Base-by-base conservation (phyloP, 2,797 vertebrate species). In the Epinephelus coioides region DNA sequence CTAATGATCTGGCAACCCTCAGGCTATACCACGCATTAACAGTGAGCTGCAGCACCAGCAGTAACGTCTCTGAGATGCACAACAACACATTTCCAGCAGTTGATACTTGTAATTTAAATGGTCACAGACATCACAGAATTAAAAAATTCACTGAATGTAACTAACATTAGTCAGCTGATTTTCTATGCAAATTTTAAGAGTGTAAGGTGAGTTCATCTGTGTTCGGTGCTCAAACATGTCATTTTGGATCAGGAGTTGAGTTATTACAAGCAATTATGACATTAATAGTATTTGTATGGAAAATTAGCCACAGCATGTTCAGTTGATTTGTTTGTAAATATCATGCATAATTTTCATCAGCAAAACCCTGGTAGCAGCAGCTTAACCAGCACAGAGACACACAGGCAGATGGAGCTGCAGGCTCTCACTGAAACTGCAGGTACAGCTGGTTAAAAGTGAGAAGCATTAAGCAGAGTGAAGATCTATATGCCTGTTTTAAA, bases 401-500 rank as follows among this genome's bases (percentile, higher is more conserved):
- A 43, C 47, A 68, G 56, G 65, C 57, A 76, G 74, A 53, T 61
- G 73, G 64, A 61, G 73, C 73, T 69, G 50, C 57, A 69, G 49
- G 57, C 60, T 70, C 60, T 70, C 34, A 8, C 15, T 10, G 11
- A 57, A 51, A 50, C 13, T 63, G 5, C n/a, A 62, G 59, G 12
- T 40, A 21, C 10, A 56, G 15, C 1, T 2, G 47, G 9, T 59
- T 49, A 50, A 74, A 44, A 71, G 27, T 19, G 21, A 59, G 7
- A 1, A 34, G 14, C 14, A 44, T 44, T 12, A 64, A 30, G 8
- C 44, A 49, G 15, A 56, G 6, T 40, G n/a, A 65, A 69, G 18
- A 6, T 44, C 47, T 9, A 25, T 46, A 54, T 18, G 17, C 40
- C 3, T 12, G 21, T 46, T 25, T 62, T 6, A 21, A 59, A 51